Conservation (phyloP, 2,113 vertebrate genomes). For the Cranoglanis bouderius region DNA sequence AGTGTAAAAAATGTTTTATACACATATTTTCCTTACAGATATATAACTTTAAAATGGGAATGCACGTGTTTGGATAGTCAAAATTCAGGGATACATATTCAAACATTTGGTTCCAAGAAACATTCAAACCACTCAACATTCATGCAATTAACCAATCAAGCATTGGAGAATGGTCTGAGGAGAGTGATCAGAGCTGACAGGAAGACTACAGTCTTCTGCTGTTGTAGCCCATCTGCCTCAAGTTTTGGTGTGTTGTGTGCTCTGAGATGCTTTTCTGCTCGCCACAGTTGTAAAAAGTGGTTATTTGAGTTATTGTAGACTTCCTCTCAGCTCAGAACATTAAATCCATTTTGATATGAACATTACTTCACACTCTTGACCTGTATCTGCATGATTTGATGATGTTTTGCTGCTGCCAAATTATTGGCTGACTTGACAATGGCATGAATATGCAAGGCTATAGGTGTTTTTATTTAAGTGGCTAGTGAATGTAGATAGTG, state of each 20-base stretch:
- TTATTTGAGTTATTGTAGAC: too few relatives aligned
- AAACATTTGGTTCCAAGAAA: neutral
- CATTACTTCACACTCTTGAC: neutral
- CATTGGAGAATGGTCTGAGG: neutral
- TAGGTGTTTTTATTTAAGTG: neutral
- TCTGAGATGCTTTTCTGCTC: too few relatives aligned
- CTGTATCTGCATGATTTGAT: neutral
- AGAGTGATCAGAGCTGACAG: neutral
- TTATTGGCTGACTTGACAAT: too few relatives aligned
- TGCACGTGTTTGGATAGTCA: neutral
- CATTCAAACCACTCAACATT: neutral
- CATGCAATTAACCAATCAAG: neutral
- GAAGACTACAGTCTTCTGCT: neutral
- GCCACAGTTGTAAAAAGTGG: too few relatives aligned
- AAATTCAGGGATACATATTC: neutral
- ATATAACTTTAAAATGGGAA: neutral
- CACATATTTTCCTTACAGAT: neutral
- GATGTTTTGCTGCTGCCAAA: neutral
- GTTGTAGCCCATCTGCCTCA: too few relatives aligned
- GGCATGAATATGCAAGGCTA: neutral
- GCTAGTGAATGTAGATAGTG: neutral
- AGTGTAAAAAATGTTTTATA: neutral
- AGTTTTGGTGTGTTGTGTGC: too few relatives aligned
- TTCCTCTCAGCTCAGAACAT: too few relatives aligned
- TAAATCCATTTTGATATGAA: too few relatives aligned